A percentile compares a stretch with the other conserved stretches of the same genome.
phyloP scores from a whole-genome alignment of 2,113 vertebrate species.

The Carassius gibelio region DNA sequence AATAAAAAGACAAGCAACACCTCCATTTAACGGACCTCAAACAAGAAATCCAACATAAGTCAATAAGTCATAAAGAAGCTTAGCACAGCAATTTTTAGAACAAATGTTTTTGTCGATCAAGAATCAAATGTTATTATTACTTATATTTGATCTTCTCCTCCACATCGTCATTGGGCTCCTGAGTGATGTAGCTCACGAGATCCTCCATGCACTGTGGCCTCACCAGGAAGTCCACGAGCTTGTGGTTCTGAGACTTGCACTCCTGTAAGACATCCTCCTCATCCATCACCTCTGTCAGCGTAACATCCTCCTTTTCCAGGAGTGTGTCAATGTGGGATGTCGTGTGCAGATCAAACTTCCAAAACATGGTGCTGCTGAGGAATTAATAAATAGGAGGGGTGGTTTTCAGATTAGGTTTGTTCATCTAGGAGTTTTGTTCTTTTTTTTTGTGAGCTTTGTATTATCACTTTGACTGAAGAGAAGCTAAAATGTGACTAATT shows the following conservation, averaged over 20 bases:
- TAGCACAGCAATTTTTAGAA: no score
- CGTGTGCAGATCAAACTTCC: conserved; percentile 99
- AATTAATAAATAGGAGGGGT: background rate
- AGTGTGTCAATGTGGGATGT: conserved; percentile 99
- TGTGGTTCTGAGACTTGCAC: conserved; percentile 98
- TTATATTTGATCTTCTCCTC: conserved; percentile 98
- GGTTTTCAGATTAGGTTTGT: background rate
- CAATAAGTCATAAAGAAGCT: background rate
- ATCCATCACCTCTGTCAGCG: conserved; percentile 94
- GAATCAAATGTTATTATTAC: conserved; percentile 72
- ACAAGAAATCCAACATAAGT: background rate
- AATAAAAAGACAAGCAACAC: background rate
- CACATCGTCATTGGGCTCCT: conserved; percentile 92
- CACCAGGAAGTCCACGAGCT: conserved; percentile 94
- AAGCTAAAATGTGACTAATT: background rate
- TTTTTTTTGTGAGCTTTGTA: background rate
- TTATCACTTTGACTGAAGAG: background rate
- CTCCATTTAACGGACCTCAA: no score
- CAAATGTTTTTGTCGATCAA: background rate
- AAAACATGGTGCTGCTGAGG: conserved; percentile 93
- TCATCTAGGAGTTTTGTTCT: background rate
- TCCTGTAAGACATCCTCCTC: conserved; percentile 98
- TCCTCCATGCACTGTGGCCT: conserved; percentile 95
- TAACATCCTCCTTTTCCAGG: conserved; percentile 97
- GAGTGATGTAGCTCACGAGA: conserved; percentile 93